Conservation (phyloP, 2,888 invertebrate genomes). For the Drosophila neoperkinsi region DNA sequence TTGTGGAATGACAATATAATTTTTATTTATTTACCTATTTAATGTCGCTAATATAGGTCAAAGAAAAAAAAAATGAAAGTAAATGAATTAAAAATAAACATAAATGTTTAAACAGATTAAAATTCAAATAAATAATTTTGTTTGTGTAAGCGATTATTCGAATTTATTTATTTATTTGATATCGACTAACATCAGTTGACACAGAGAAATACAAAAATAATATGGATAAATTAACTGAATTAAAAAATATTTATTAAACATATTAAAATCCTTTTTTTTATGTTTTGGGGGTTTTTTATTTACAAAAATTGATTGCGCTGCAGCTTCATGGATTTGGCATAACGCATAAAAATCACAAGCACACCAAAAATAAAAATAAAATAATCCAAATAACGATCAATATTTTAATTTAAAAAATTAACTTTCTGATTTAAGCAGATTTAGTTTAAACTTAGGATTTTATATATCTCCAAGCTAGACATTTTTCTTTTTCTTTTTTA, state of each 20-base stretch:
- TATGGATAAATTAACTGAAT: too few species aligned
- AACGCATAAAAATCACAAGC: not conserved
- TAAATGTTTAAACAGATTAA: not conserved
- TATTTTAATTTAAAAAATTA: not conserved
- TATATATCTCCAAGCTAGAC: not conserved
- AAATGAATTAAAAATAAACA: not conserved
- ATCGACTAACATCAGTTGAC: not conserved
- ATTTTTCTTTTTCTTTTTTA: not conserved
- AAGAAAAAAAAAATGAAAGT: too few species aligned
- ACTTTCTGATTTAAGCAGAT: not conserved
- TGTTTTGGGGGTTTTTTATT: not conserved
- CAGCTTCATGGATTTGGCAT: not conserved
- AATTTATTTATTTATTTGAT: not conserved
- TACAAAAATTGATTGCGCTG: not conserved
- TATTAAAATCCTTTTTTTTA: too few species aligned
- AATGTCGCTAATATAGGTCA: not conserved
- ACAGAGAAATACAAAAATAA: too few species aligned
- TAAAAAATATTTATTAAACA: not conserved
- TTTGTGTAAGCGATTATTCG: not conserved
- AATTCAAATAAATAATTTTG: not conserved
- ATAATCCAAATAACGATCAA: not conserved
- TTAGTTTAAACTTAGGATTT: not conserved
- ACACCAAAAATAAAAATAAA: not conserved
- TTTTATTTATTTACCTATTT: not conserved
- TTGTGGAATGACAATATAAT: not conserved